Base-by-base conservation (phyloP, 1,140 invertebrate genomes). In the Zaprionus vittiger region DNA sequence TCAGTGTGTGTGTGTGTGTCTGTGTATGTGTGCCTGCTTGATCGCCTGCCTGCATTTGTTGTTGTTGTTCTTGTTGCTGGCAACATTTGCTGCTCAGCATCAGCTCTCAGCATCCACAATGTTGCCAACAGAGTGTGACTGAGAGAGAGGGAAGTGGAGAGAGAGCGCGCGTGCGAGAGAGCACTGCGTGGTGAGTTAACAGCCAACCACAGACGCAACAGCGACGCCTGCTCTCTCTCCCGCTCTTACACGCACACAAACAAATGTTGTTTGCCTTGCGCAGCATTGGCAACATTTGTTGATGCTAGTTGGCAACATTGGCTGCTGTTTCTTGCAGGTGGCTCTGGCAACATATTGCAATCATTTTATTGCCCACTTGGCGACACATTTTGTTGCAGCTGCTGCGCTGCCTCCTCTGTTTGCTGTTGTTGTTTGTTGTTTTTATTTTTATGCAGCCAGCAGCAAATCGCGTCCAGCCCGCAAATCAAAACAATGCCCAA, bases 71-170 rank as follows among this genome's bases (percentile, higher is more conserved):
- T 26, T 49, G 67, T 55, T 59, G 54, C 20, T 67, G 12, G 80
- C 81, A 81, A 70, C 82, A 81, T 54, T 31, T 89, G 84, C 69
- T 77, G 74, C 77, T 14, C 55, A 71, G 56, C 65, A 66, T 28
- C 41, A 5, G 67, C 62, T 64, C 61, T 72, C 71, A 66, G 55
- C 77, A 68, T 71, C 63, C 73, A 79, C 60, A 65, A 37, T 77
- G 60, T 76, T 69, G 72, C 60, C 14, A 34, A 34, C 31, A 34
- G 9, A 34, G 28, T 7, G 28, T 7, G 7, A 22, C 1, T 22
- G 20, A 11, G 0, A 9, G 31, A 34, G 31, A 34, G 31, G 31
- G 31, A 34, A 9, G 31, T 11, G 9, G 31, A 34, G 31, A 31
- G 31, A 11, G 31, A 11, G 31, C 9, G 31, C 9, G 31, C 31